phyloP scores from a whole-genome alignment of 2,888 invertebrate species.

The Gasteruption jaculator region DNA sequence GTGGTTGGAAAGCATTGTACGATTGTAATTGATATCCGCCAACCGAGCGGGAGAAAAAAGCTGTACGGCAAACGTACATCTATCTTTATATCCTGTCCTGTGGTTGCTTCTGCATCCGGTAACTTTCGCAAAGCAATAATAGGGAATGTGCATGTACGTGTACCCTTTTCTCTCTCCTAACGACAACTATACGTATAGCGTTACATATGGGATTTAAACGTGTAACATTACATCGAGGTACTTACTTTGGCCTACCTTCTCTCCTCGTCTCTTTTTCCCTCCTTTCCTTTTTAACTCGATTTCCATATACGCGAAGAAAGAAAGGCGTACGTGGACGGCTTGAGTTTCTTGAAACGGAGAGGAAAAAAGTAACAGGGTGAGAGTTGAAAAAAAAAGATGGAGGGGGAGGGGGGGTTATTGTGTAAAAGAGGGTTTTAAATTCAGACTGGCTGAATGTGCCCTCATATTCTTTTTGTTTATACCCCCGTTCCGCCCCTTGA shows the following conservation, averaged over 20 bases:
- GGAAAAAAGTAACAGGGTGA: no score
- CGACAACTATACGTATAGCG: conserved; percentile 31
- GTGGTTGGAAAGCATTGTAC: no score
- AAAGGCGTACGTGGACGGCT: no score
- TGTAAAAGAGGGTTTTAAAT: conserved; percentile 38
- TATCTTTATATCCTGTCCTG: conserved; percentile 9
- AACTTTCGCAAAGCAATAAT: conserved; percentile 18
- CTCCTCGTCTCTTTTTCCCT: conserved; percentile 31
- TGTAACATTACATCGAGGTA: conserved; percentile 39
- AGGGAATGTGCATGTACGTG: no score
- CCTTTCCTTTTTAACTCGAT: no score
- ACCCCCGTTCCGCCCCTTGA: background rate
- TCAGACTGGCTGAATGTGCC: conserved; percentile 38
- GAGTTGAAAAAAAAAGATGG: no score
- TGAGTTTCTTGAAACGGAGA: no score
- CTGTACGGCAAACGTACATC: no score
- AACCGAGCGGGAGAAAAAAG: no score
- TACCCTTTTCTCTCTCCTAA: conserved; percentile 10
- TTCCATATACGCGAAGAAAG: no score
- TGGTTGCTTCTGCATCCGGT: conserved; percentile 29
- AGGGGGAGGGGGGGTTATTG: conserved; percentile 26
- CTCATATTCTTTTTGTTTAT: no score
- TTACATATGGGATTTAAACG: conserved; percentile 49
- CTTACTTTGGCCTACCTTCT: conserved; percentile 27
- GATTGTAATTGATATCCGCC: no score